These are phyloP conservation scores for Sebastiscus albofasciatus DNA, from an alignment of 2,797 vertebrate species.

Conservation along the genomic window DNA sequence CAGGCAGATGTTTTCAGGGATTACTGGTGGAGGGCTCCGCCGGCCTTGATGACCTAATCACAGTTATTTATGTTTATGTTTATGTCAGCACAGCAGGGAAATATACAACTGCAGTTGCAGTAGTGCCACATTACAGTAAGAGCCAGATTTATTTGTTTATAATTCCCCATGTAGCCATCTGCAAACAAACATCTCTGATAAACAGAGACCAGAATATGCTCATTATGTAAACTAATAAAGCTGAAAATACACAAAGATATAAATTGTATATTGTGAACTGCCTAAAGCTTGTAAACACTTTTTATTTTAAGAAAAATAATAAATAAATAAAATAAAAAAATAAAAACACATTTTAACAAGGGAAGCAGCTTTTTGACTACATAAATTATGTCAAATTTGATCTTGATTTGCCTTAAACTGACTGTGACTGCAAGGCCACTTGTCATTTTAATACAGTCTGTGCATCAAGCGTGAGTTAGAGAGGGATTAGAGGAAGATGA, in stretches of 20 bases:
- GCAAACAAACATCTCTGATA: background rate
- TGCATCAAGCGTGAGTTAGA: background rate
- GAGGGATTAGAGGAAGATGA: constrained; percentile 34
- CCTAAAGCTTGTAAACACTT: background rate
- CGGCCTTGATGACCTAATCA: constrained; percentile 9
- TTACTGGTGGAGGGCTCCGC: constrained; percentile 11
- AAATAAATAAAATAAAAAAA: too few relatives aligned
- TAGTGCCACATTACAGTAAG: background rate
- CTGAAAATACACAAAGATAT: background rate
- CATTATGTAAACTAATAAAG: background rate
- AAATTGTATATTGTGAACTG: background rate
- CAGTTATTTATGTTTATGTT: constrained; percentile 25
- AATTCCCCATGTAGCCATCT: background rate
- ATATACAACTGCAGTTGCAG: background rate
- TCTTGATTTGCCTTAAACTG: background rate
- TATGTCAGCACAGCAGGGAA: constrained; percentile 6
- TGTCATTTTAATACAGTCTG: constrained; percentile 6
- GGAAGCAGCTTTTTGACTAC: background rate
- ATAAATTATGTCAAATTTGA: background rate
- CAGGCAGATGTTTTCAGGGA: constrained; percentile 41
- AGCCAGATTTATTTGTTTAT: background rate
- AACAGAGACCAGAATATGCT: background rate
- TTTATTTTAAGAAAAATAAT: background rate
- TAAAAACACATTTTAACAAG: background rate
- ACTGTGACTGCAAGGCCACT: background rate